A percentile compares a stretch with the other conserved stretches of the same genome.
phyloP scores from a whole-genome alignment of 2,797 vertebrate genomes.

The Decapterus maruadsi region DNA sequence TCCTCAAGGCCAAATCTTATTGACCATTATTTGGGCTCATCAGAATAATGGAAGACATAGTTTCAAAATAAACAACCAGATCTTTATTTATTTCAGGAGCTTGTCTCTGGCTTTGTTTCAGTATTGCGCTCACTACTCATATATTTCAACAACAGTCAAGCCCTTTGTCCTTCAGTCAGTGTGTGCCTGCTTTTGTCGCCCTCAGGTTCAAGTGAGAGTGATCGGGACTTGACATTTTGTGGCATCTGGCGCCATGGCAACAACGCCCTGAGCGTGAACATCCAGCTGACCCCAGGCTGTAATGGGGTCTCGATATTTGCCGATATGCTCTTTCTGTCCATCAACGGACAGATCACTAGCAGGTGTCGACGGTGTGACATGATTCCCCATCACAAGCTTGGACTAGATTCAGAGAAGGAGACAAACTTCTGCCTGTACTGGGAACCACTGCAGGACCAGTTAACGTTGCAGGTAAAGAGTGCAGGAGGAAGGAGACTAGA shows the following conservation, averaged over 20 bases:
- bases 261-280: constrained; percentile 16
- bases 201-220: constrained; percentile 65
- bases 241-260: constrained; percentile 77
- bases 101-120: not conserved
- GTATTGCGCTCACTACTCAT: not conserved
- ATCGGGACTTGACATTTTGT: constrained; percentile 74
- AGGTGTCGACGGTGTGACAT: constrained; percentile 18
- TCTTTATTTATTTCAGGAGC: not conserved
- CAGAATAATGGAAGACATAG: not conserved
- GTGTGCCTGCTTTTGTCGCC: not conserved
- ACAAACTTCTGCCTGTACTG: constrained; percentile 79
- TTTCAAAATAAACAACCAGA: not conserved
- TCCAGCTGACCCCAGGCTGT: constrained; percentile 76
- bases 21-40: not conserved
- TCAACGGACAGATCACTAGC: constrained; percentile 72
- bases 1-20: not conserved
- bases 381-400: constrained; percentile 15
- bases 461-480: constrained; percentile 71
- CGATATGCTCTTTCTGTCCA: constrained; percentile 64
- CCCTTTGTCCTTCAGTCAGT: not conserved
- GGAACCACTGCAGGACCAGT: constrained; percentile 81
- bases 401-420: fast-evolving
- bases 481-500: not conserved
- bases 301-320: constrained; percentile 65
- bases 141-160: not conserved